phyloP scores from a whole-genome alignment of 2,888 invertebrate species.

The Notodonta ziczac region DNA sequence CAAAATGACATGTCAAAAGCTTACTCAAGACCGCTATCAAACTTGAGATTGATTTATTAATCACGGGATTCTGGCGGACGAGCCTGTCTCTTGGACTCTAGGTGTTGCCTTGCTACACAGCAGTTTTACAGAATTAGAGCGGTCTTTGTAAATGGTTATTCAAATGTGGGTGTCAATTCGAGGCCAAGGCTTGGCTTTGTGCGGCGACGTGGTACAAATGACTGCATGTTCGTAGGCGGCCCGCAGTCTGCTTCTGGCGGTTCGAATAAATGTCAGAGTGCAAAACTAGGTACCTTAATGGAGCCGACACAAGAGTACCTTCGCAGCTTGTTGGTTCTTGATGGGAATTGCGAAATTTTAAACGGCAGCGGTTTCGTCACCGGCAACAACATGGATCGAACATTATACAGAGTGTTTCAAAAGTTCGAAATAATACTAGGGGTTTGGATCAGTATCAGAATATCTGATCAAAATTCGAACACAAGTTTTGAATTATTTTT shows the following conservation, averaged over 20 bases:
- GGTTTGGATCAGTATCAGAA: too few relatives aligned
- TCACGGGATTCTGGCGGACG: too few relatives aligned
- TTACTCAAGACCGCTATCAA: too few relatives aligned
- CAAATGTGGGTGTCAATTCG: slow-evolving; percentile 68
- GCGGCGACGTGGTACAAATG: slow-evolving; percentile 30
- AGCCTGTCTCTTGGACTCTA: too few relatives aligned
- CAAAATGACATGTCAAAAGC: too few relatives aligned
- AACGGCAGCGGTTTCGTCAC: not conserved
- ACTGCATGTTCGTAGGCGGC: slow-evolving; percentile 54
- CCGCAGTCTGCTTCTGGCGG: slow-evolving; percentile 42
- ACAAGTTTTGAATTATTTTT: too few relatives aligned
- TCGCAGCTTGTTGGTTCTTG: slow-evolving; percentile 35
- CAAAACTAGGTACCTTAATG: slow-evolving; percentile 24
- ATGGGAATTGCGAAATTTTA: slow-evolving; percentile 13
- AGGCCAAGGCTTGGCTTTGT: slow-evolving; percentile 59
- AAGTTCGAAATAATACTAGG: too few relatives aligned
- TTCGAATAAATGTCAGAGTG: slow-evolving; percentile 48
- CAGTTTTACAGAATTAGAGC: slow-evolving; percentile 15
- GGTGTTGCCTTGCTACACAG: too few relatives aligned
- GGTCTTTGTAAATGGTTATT: slow-evolving; percentile 45
- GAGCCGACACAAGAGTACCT: slow-evolving; percentile 30
- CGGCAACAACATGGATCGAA: not conserved
- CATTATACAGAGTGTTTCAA: not conserved
- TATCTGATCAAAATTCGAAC: too few relatives aligned
- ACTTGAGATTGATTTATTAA: too few relatives aligned